Percentiles rank a stretch among this genome's conserved stretches.
Evolutionary conservation across 2,113 vertebrate species (phyloP).

Genomic region (Limanda limanda): DNA sequence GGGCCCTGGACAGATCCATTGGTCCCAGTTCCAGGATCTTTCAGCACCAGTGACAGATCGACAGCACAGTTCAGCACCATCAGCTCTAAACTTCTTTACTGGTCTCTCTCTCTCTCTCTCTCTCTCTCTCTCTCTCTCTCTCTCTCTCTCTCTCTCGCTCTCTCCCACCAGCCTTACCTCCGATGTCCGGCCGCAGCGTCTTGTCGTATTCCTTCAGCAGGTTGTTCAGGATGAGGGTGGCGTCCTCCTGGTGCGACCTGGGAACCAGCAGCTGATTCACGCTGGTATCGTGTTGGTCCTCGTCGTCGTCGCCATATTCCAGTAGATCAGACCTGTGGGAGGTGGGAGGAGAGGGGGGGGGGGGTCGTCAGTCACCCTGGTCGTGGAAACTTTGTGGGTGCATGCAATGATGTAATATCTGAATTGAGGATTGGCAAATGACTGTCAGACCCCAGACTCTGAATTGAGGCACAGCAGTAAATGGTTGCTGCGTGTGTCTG

Average conservation of each 20-base stretch:
- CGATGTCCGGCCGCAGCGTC: slow-evolving; percentile 78
- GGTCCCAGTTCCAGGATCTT: no score
- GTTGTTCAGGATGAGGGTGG: slow-evolving; percentile 75
- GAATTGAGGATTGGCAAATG: background rate
- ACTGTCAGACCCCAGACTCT: background rate
- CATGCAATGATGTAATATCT: background rate
- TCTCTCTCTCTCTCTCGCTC: no score
- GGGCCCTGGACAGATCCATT: no score
- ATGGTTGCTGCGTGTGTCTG: background rate
- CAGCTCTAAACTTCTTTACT: background rate
- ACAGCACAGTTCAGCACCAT: background rate
- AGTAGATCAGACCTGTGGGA: slow-evolving; percentile 62
- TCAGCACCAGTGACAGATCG: background rate
- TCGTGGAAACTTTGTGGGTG: slow-evolving; percentile 39
- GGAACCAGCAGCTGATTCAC: slow-evolving; percentile 75
- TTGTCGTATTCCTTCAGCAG: slow-evolving; percentile 79
- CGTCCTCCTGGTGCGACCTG: slow-evolving; percentile 77
- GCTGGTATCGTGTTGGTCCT: slow-evolving; percentile 68
- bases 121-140: no score
- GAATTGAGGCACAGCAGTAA: background rate
- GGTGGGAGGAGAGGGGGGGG: no score
- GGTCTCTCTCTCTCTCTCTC: background rate
- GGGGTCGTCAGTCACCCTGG: background rate
- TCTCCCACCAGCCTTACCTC: slow-evolving; percentile 51
- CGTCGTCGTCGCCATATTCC: slow-evolving; percentile 74